Conservation (phyloP, 2,888 invertebrate genomes). For the Clistopyga incitator region DNA sequence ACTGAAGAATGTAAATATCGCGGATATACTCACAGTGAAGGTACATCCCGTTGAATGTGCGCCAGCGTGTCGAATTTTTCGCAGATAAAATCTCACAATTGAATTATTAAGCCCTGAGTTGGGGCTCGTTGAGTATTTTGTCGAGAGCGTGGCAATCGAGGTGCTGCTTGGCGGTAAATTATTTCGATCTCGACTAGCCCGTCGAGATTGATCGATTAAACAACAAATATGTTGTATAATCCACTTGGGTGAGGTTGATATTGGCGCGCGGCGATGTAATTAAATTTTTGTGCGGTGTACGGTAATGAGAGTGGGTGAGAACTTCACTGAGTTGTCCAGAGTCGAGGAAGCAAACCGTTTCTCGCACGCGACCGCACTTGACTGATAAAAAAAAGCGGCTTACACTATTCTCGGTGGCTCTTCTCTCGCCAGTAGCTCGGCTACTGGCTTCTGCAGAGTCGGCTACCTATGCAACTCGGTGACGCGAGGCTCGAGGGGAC, state of each 20-base stretch:
- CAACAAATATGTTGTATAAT: not conserved
- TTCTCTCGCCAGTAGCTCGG: slow-evolving; percentile 9
- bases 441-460: slow-evolving; percentile 18
- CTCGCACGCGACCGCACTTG: slow-evolving; percentile 79
- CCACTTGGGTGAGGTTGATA: not conserved
- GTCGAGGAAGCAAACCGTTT: slow-evolving; percentile 42
- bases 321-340: slow-evolving; percentile 18
- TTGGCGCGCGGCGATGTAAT: not conserved
- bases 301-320: not conserved
- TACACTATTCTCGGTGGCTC: not conserved
- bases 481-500: slow-evolving; percentile 34
- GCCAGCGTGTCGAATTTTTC: slow-evolving; percentile 83
- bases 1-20: not conserved
- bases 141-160: not conserved
- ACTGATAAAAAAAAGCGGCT: slow-evolving; percentile 79
- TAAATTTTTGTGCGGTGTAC: not conserved
- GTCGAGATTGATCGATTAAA: not conserved
- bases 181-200: not conserved
- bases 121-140: not conserved
- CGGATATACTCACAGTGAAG: slow-evolving; percentile 78
- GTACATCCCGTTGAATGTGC: slow-evolving; percentile 79
- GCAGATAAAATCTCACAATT: slow-evolving; percentile 32
- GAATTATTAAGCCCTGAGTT: not conserved
- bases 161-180: not conserved
- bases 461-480: slow-evolving; percentile 9